A percentile compares a stretch with the other conserved stretches of the same genome.
These are phyloP conservation scores for Tetragonula clypearis DNA, from an alignment of 1,140 invertebrate species.

Conservation along the genomic window DNA sequence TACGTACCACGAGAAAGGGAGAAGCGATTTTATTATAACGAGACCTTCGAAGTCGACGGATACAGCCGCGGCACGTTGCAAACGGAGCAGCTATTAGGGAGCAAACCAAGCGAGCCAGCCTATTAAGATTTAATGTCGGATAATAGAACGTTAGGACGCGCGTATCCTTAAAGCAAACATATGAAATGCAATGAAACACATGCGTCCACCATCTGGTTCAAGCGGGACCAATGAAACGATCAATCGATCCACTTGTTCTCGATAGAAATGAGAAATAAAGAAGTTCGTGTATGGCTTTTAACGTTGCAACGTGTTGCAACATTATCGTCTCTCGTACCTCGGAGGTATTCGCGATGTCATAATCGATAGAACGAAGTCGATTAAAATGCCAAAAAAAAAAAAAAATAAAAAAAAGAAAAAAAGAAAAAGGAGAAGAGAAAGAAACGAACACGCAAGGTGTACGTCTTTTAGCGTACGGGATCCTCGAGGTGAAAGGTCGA, in stretches of 20 bases:
- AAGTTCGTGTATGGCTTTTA: neutral
- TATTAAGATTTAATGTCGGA: slow-evolving; percentile 58
- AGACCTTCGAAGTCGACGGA: slow-evolving; percentile 31
- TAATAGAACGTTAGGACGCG: slow-evolving; percentile 30
- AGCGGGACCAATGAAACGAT: neutral
- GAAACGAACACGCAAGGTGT: slow-evolving; percentile 21
- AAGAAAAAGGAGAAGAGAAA: neutral
- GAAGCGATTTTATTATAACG: slow-evolving; percentile 45
- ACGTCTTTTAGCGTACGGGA: neutral
- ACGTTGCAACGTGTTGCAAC: neutral
- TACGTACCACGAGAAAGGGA: neutral
- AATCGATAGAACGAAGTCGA: slow-evolving; percentile 17
- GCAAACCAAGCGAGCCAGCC: slow-evolving; percentile 20
- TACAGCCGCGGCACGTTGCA: slow-evolving; percentile 9
- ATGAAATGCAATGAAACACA: neutral
- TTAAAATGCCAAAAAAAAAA: neutral
- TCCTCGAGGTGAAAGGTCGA: slow-evolving; percentile 39
- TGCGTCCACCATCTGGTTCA: neutral
- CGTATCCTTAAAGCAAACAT: slow-evolving; percentile 21
- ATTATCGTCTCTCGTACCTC: slow-evolving; percentile 21
- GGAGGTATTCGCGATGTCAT: slow-evolving; percentile 33
- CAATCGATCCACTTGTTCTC: neutral
- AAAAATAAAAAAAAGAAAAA: too few species aligned
- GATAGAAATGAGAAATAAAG: neutral
- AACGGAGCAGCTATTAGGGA: slow-evolving; percentile 38